Evolutionary conservation across 2,113 vertebrate genomes (phyloP).

Genomic region (Phalacrocorax aristotelis): DNA sequence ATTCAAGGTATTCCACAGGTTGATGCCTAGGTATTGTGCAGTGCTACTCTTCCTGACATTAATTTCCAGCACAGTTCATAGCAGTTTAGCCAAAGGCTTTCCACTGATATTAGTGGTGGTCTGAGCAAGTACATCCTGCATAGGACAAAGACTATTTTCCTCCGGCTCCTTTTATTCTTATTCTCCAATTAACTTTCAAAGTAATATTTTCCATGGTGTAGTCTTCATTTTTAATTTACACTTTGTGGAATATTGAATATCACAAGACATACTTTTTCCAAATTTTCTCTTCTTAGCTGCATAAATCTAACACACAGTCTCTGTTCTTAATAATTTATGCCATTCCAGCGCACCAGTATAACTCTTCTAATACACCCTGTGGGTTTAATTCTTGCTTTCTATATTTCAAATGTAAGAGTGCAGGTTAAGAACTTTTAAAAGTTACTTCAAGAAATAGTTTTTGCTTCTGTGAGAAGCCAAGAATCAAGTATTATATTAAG

Average conservation of each 20-base stretch:
- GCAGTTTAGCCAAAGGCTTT: not conserved
- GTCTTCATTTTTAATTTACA: not conserved
- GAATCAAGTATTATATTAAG: not conserved
- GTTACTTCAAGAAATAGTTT: not conserved
- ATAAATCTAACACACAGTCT: not conserved
- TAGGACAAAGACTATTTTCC: not conserved
- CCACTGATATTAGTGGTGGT: not conserved
- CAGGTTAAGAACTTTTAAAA: not conserved
- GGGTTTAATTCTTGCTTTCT: not conserved
- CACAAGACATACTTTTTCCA: not conserved
- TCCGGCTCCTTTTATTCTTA: not conserved
- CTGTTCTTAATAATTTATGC: not conserved
- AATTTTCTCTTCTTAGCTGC: not conserved
- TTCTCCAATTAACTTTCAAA: not conserved
- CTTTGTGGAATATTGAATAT: not conserved
- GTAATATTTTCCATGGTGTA: not conserved
- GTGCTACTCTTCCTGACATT: not conserved
- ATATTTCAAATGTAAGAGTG: not conserved
- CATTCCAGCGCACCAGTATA: not conserved
- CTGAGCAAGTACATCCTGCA: not conserved
- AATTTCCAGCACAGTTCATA: not conserved
- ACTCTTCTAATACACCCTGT: not conserved
- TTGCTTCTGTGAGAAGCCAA: not conserved
- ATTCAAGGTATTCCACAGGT: not conserved
- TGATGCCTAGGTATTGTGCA: not conserved